Evolutionary conservation across 64 coral and sea anemone species (phyloP), one percentile per base, ranked within the genome.

Genomic region (Montipora sp.): DNA sequence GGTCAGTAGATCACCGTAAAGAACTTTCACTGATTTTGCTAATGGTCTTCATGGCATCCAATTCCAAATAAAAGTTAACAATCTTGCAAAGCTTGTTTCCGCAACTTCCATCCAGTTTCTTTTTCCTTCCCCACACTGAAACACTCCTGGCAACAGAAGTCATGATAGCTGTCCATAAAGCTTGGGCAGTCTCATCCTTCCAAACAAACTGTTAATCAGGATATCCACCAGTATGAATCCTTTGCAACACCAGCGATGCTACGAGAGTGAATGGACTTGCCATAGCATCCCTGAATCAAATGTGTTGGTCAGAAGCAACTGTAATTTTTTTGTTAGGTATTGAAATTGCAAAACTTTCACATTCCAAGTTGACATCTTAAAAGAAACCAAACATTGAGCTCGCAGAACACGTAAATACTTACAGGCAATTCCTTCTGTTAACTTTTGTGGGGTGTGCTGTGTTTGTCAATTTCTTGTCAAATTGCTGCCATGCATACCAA

Each of bases 401-500:
- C 80, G 46, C 55, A 59, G n/a, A 81, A 24, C 23, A 51, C 19
- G 27, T 13, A 61, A 82, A 82, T 82, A 82, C 80, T 82, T 82
- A 82, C 80, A 45, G 22, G 8, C 8, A 59, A 5, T 43, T 27
- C 2, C 23, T 27, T 81, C 57, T 15, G 4, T 81, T 16, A 78
- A 48, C 45, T 77, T 16, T 78, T 48, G 18, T 15, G 22, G 27
- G 73, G 73, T 36, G 58, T 27, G 20, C n/a, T 11, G 10, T 51
- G 48, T 36, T 36, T 79, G 47, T 59, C 53, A 24, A 27, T 43
- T 23, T 82, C 53, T 63, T 63, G 60, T 15, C 3, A 14, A 3
- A 63, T 58, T 59, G 18, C 15, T 47, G 80, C 58, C 10, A 36
- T 53, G 58, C 53, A 57, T 8, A 57, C 6, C 53, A 67, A 2